Evolutionary conservation across 1,140 invertebrate species (phyloP).

Genomic region (Thaumatotibia leucotreta): DNA sequence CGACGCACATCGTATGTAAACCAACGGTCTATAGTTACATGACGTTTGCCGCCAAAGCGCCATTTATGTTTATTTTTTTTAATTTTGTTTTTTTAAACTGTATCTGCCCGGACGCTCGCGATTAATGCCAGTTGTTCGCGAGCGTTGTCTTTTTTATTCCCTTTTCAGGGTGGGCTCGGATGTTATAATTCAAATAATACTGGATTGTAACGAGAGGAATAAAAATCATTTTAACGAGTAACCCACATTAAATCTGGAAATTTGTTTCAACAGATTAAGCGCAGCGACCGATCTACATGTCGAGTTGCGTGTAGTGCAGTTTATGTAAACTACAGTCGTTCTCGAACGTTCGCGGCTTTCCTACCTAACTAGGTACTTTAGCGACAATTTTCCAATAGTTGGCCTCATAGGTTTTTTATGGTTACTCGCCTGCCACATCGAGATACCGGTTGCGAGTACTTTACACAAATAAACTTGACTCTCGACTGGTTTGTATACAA

Average conservation of each 20-base stretch:
- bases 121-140: conserved; percentile 46
- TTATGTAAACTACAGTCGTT: conserved; percentile 36
- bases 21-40: conserved; percentile 10
- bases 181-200: conserved; percentile 8
- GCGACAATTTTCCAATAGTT: conserved; percentile 16
- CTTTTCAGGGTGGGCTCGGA: conserved; percentile 41
- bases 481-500: conserved; percentile 1
- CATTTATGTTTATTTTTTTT: conserved; percentile 45
- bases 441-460: conserved; percentile 4
- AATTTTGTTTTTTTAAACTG: conserved; percentile 54
- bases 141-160: conserved; percentile 33
- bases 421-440: neutral
- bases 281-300: conserved; percentile 17
- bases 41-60: conserved; percentile 46
- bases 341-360: conserved; percentile 52
- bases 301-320: conserved; percentile 18
- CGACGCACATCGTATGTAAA: conserved; percentile 10
- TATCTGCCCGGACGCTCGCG: conserved; percentile 50
- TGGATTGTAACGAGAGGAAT: neutral
- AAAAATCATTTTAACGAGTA: neutral
- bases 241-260: neutral
- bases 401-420: conserved; percentile 12
- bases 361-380: conserved; percentile 27
- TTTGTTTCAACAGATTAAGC: neutral
- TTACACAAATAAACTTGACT: conserved; percentile 13